Conservation (phyloP, 2,888 invertebrate genomes). For the Cremastinae sp. region DNA sequence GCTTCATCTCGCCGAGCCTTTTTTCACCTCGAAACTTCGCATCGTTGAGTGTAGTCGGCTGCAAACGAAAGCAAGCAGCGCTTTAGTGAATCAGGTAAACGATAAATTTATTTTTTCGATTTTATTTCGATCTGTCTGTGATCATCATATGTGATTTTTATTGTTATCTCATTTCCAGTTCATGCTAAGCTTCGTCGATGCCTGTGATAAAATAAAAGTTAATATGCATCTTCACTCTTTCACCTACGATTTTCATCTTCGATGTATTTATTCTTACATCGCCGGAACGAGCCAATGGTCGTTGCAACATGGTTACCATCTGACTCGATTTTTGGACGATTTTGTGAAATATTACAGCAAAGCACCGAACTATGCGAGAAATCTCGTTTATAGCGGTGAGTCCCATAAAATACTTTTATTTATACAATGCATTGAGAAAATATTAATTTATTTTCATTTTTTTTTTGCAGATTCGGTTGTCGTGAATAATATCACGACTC, state of each 20-base stretch:
- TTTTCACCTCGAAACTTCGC: slow-evolving; percentile 86
- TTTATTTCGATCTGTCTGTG: too few relatives aligned
- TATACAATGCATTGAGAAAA: not conserved
- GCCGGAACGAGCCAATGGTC: slow-evolving; percentile 82
- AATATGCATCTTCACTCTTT: slow-evolving; percentile 89
- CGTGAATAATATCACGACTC: slow-evolving; percentile 84
- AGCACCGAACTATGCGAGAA: slow-evolving; percentile 89
- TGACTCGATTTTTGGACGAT: slow-evolving; percentile 88
- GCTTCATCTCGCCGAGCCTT: slow-evolving; percentile 86
- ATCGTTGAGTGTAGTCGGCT: slow-evolving; percentile 85
- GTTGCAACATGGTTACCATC: slow-evolving; percentile 85
- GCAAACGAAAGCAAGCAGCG: slow-evolving; percentile 82
- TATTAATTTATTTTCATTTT: not conserved
- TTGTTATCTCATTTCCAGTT: slow-evolving; percentile 81
- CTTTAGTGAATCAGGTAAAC: slow-evolving; percentile 82
- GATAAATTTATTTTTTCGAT: not conserved
- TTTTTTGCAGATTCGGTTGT: slow-evolving; percentile 82
- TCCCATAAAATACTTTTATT: slow-evolving; percentile 35
- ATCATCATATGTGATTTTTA: too few relatives aligned
- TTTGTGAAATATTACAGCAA: slow-evolving; percentile 89
- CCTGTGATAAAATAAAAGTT: slow-evolving; percentile 86
- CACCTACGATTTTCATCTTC: slow-evolving; percentile 88
- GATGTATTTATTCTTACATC: slow-evolving; percentile 86
- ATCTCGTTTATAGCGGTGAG: slow-evolving; percentile 86
- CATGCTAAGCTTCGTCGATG: slow-evolving; percentile 84